Evolutionary conservation across 2,113 vertebrate genomes (phyloP).

Genomic region (Empidonax traillii): DNA sequence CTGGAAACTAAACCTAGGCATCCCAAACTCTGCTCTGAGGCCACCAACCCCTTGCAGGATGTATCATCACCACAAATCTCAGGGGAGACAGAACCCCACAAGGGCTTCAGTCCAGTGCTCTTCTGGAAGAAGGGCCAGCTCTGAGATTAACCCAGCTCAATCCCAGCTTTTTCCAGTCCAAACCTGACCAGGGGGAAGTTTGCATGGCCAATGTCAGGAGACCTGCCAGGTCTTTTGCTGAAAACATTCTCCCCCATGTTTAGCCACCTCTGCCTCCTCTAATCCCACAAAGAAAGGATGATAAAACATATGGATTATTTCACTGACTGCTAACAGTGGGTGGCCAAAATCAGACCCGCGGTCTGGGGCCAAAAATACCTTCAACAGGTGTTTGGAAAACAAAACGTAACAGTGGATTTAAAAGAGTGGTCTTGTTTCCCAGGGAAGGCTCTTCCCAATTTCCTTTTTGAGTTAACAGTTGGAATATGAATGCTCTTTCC

Average conservation of each 20-base stretch:
- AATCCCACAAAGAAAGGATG: background rate
- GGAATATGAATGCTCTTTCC: background rate
- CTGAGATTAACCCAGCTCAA: background rate
- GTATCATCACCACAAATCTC: background rate
- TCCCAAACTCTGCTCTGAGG: background rate
- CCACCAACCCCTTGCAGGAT: background rate
- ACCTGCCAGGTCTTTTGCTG: background rate
- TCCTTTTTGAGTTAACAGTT: background rate
- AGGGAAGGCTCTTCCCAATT: background rate
- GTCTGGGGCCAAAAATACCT: background rate
- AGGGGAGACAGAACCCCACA: accelerated
- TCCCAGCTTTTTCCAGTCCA: background rate
- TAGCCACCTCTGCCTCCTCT: background rate
- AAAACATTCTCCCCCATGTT: background rate
- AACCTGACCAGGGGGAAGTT: background rate
- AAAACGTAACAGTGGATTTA: background rate
- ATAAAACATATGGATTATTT: background rate
- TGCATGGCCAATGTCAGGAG: accelerated
- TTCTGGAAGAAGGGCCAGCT: background rate
- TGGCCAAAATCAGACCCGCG: background rate
- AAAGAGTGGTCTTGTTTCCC: background rate
- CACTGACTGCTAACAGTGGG: background rate
- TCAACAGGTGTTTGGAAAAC: background rate
- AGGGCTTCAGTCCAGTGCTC: accelerated
- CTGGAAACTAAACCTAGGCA: background rate